A percentile compares a stretch with the other conserved stretches of the same genome.
These are phyloP conservation scores for Stercorarius parasiticus DNA, from an alignment of 2,113 vertebrate genomes.

Conservation along the genomic window DNA sequence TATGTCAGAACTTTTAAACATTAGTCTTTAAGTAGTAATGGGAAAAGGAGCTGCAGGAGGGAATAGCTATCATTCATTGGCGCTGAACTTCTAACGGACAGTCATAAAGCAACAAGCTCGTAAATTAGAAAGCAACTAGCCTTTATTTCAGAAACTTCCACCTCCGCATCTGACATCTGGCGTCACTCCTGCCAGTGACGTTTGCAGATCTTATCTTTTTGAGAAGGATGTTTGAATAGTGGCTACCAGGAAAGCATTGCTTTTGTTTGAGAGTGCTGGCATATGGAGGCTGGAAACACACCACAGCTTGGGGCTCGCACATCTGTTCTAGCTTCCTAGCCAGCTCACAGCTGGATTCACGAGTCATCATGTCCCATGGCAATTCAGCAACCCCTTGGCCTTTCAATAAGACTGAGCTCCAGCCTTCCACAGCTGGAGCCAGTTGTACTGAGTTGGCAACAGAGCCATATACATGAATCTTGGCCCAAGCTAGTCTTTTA, in stretches of 20 bases:
- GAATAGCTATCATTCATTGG: background rate
- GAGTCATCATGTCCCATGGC: background rate
- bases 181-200: background rate
- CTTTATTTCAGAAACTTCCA: slow-evolving; percentile 16
- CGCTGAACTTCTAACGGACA: background rate
- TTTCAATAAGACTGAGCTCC: background rate
- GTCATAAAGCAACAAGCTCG: background rate
- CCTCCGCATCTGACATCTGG: background rate
- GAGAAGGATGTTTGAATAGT: background rate
- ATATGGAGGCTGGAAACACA: background rate
- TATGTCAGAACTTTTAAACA: slow-evolving; percentile 6
- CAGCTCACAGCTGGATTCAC: slow-evolving; percentile 21
- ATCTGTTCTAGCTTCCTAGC: background rate
- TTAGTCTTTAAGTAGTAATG: background rate
- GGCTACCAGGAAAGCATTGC: slow-evolving; percentile 21
- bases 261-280: slow-evolving; percentile 16
- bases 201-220: slow-evolving; percentile 48
- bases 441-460: background rate
- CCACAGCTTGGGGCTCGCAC: background rate
- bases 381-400: background rate
- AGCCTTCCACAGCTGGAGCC: background rate
- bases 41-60: slow-evolving; percentile 3
- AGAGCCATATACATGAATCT: background rate
- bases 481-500: background rate
- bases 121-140: slow-evolving; percentile 14